These are phyloP conservation scores for Coelopa pilipes DNA, from an alignment of 2,888 invertebrate species.

Conservation along the genomic window DNA sequence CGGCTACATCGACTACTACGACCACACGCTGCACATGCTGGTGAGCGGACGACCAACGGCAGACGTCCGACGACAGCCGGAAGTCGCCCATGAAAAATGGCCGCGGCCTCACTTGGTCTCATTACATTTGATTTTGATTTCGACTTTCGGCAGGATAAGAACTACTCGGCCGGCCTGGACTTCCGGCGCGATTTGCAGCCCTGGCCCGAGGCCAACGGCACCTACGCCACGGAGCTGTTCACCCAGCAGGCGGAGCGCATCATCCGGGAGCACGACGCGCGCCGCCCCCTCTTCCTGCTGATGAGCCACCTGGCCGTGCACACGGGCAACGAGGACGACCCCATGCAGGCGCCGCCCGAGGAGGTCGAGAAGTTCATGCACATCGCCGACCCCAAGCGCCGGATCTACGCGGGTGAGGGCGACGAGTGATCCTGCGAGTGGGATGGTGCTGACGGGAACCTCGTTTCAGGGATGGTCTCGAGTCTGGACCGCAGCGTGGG, in stretches of 20 bases:
- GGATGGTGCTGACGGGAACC: background rate
- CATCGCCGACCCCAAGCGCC: conserved; percentile 74
- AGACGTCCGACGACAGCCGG: too few relatives aligned
- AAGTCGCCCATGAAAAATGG: too few relatives aligned
- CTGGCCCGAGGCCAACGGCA: conserved; percentile 69
- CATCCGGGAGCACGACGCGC: conserved; percentile 71
- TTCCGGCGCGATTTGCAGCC: conserved; percentile 69
- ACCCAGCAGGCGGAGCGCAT: conserved; percentile 74
- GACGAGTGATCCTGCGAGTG: background rate
- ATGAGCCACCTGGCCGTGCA: conserved; percentile 86
- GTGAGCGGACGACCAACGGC: too few relatives aligned
- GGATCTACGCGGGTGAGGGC: conserved; percentile 75
- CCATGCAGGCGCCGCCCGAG: conserved; percentile 78
- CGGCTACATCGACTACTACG: conserved; percentile 85
- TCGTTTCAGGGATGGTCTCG: conserved; percentile 87
- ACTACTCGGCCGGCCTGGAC: conserved; percentile 67
- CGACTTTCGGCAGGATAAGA: conserved; percentile 46
- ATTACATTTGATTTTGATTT: background rate
- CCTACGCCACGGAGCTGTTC: conserved; percentile 79
- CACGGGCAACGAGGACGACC: conserved; percentile 76
- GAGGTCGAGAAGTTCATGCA: conserved; percentile 76
- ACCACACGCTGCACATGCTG: conserved; percentile 85
- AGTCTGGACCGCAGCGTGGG: conserved; percentile 88
- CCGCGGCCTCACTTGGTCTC: too few relatives aligned
- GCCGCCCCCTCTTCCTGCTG: conserved; percentile 80